Evolutionary conservation across 1,140 invertebrate species (phyloP).

Genomic region (Forficula auricularia): DNA sequence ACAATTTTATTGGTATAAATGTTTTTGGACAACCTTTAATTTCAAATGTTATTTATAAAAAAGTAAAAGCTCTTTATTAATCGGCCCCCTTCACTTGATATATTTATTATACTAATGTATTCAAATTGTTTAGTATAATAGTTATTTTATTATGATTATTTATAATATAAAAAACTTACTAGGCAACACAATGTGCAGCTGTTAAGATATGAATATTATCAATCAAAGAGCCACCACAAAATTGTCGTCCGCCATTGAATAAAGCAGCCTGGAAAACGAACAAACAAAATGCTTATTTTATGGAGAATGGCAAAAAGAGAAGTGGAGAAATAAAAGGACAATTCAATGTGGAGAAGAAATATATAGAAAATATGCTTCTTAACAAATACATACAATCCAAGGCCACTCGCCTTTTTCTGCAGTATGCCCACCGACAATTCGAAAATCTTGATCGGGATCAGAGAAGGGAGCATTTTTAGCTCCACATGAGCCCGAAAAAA

Average conservation of each 20-base stretch:
- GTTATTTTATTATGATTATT: no score
- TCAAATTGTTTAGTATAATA: no score
- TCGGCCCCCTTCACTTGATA: no score
- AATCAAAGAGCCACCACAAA: constrained; percentile 78
- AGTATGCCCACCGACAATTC: constrained; percentile 67
- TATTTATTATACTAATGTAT: no score
- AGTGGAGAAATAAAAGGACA: no score
- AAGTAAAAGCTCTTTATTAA: no score
- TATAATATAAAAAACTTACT: constrained; percentile 58
- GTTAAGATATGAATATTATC: constrained; percentile 66
- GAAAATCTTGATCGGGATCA: constrained; percentile 44
- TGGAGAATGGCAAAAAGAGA: no score
- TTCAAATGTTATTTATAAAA: no score
- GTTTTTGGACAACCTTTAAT: no score
- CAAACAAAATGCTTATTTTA: constrained; percentile 3
- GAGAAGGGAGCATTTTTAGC: constrained; percentile 49
- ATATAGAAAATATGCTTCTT: no score
- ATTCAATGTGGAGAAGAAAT: no score
- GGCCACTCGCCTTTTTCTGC: constrained; percentile 67
- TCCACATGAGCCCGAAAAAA: constrained; percentile 33
- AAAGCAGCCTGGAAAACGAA: constrained; percentile 37
- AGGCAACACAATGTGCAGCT: constrained; percentile 78
- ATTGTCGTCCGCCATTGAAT: constrained; percentile 65
- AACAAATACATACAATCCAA: constrained; percentile 43
- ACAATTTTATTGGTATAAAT: no score